Percentiles rank a stretch among this genome's conserved stretches.
phyloP scores from a whole-genome alignment of 2,113 vertebrate genomes.

The Amphilophus citrinellus region DNA sequence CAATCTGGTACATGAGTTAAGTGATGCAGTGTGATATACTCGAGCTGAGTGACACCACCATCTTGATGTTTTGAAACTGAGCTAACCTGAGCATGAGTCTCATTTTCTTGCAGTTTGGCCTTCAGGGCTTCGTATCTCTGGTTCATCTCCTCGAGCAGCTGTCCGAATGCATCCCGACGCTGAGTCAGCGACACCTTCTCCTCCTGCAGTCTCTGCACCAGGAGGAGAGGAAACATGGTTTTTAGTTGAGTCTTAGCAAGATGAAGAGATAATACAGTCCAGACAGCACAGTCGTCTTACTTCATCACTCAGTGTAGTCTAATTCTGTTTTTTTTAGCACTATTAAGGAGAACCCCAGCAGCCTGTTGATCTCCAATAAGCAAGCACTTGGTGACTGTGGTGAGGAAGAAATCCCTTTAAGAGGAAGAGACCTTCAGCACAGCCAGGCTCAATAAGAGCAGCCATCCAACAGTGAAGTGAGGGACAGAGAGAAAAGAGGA shows the following conservation, averaged over 20 bases:
- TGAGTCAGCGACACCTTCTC: conserved; percentile 84
- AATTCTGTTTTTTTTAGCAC: fast-evolving
- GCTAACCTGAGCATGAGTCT: conserved; percentile 92
- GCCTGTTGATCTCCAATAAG: background rate
- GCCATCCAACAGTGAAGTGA: background rate
- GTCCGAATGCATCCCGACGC: conserved; percentile 81
- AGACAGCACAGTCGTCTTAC: too few relatives aligned
- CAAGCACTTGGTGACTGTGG: background rate
- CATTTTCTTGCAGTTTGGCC: conserved; percentile 90
- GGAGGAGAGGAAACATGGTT: background rate
- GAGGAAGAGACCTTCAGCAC: background rate
- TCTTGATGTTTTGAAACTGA: too few relatives aligned
- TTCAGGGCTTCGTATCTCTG: conserved; percentile 84
- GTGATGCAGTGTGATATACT: too few relatives aligned
- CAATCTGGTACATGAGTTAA: too few relatives aligned
- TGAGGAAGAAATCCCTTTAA: background rate
- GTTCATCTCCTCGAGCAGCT: conserved; percentile 85
- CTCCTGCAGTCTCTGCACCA: conserved; percentile 88
- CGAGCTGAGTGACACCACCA: too few relatives aligned
- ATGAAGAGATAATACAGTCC: too few relatives aligned
- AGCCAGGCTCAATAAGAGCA: background rate
- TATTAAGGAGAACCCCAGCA: background rate
- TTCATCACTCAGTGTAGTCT: too few relatives aligned
- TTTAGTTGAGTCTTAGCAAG: background rate
- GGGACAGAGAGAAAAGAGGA: background rate